Evolutionary conservation across 1,140 invertebrate genomes (phyloP), one percentile per base, ranked within the genome.

Genomic region (Bradynema listronoti): DNA sequence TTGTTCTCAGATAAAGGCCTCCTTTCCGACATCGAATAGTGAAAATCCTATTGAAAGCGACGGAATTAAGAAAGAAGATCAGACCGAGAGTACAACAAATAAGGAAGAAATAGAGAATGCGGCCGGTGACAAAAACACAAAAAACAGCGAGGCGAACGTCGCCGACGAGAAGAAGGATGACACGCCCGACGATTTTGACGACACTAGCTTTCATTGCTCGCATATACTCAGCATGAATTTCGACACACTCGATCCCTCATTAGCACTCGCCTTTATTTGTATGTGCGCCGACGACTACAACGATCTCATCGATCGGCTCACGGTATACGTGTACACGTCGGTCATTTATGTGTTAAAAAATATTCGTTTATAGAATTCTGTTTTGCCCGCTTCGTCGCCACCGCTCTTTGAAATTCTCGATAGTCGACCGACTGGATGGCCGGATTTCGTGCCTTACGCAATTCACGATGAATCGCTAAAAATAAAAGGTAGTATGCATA

Each of bases 331-430:
- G 11, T 29, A 29, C 53, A 25, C 32, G 11, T 25, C 3, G 27
- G 24, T 7, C 24, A 55, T 42, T 47, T n/a, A 45, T 43, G 32
- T 69, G 65, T 55, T 39, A 39, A 25, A 24, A 1, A 30, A 64
- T 62, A 14, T 6, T 6, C 16, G 4, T 22, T 68, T 49, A 53
- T 27, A 73, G 36, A 33, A 24, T 29, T 53, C 50, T n/a, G 25
- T 60, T 7, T 9, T 53, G 51, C 25, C 43, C 24, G 45, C 52
- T n/a, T 69, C 67, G 5, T 67, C 46, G 34, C 73, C 76, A 4
- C 63, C 72, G 5, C 47, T 75, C 33, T 78, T 75, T 45, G 76
- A 75, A 33, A 39, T 77, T 11, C 33, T 75, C 11, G 73, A 75
- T 11, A 61, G 62, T 5, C 64, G 73, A 16, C 73, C 73, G 1